Conservation (phyloP, 2,113 vertebrate species). For the Cavia porcellus region DNA sequence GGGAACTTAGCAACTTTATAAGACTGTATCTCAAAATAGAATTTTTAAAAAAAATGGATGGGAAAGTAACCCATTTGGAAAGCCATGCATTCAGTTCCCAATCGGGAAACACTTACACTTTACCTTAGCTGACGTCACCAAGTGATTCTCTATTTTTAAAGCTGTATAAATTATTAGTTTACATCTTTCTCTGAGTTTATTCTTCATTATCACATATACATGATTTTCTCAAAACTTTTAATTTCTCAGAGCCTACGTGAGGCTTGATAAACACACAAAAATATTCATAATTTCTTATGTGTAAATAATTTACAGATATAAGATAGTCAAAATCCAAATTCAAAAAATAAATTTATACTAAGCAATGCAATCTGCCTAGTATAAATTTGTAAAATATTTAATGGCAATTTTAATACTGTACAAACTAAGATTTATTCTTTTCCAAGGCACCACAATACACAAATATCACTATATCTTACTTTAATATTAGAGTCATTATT, state of each 20-base stretch:
- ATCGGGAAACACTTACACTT: neutral
- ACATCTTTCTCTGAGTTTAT: neutral
- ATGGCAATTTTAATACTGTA: conserved; percentile 16
- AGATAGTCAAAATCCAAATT: neutral
- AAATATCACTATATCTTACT: neutral
- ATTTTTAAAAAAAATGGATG: neutral
- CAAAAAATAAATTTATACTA: neutral
- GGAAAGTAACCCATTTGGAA: neutral
- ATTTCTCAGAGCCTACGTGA: neutral
- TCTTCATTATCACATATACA: neutral
- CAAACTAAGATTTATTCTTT: neutral
- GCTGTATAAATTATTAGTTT: neutral
- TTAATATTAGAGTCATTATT: neutral
- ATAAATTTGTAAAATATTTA: neutral
- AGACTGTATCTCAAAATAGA: neutral
- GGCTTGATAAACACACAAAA: neutral
- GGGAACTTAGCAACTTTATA: neutral
- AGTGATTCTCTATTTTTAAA: neutral
- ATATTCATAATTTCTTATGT: neutral
- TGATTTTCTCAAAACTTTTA: neutral
- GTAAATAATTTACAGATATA: neutral
- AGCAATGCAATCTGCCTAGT: neutral
- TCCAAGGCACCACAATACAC: neutral
- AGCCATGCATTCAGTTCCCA: neutral
- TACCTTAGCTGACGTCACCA: neutral